phyloP scores from a whole-genome alignment of 2,113 vertebrate species.

The Phylloscopus trochiloides region DNA sequence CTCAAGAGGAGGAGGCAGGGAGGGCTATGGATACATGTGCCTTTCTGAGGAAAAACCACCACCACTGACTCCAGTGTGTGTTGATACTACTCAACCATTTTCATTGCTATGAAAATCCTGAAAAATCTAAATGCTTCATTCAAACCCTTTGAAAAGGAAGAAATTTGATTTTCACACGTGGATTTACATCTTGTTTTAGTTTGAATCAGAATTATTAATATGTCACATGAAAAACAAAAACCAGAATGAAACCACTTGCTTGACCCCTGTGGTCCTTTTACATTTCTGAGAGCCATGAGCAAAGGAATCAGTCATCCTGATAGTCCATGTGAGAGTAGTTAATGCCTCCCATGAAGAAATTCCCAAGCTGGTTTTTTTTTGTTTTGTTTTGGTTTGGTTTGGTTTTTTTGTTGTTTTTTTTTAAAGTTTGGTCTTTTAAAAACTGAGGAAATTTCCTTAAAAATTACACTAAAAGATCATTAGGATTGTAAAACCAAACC shows the following conservation, averaged over 20 bases:
- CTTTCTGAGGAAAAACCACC: neutral
- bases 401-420: neutral
- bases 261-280: neutral
- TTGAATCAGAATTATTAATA: neutral
- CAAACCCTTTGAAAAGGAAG: neutral
- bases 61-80: rapidly evolving
- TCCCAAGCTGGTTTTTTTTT: neutral
- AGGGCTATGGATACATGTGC: neutral
- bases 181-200: neutral
- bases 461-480: neutral
- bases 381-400: too few species aligned
- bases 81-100: neutral
- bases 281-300: neutral
- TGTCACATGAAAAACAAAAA: neutral
- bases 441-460: neutral
- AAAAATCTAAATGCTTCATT: neutral
- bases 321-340: neutral
- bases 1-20: neutral
- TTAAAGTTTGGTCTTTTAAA: neutral
- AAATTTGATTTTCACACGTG: neutral
- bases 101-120: neutral
- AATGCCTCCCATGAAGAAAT: neutral
- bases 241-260: neutral
- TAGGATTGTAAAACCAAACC: neutral
- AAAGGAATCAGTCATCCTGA: neutral